Base-by-base conservation (phyloP, 2,797 vertebrate genomes). In the Acipenser oxyrinchus region DNA sequence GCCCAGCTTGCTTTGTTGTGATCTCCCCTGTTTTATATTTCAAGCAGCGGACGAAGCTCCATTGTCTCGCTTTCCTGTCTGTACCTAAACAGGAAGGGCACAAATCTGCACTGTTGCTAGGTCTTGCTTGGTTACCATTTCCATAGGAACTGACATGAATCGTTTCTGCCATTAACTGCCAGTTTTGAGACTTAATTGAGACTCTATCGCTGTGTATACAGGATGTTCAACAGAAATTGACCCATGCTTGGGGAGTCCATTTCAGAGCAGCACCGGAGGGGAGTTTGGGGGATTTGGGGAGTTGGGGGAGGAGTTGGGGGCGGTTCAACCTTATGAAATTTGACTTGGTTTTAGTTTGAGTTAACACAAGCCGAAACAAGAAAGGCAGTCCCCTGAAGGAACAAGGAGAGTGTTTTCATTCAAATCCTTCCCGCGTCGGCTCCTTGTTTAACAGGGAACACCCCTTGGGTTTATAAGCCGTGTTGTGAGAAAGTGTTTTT, bases 161-260 rank as follows among this genome's bases (percentile, higher is more conserved):
- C 1, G 13, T 60, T 63, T 55, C 4, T 50, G 51, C 48, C 66
- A 52, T 53, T 53, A 65, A 37, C 23, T 37, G 23, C 23, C 23
- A 4, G 23, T 37, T 37, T 37, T 37, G 23, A 37, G 23, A 37
- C 23, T 37, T 37, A 37, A 37, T 37, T 37, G 23, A 37, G 49
- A 58, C 53, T 15, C 15, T 64, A 10, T 51, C 58, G 52, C 62
- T 60, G 49, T 69, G 68, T 60, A 50, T 15, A 61, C n/a, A 51
- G 70, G 65, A 72, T 67, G 65, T 67, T 67, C 61, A 48, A 69
- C 72, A 74, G 63, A 66, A 72, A 74, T 67, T 65, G 55, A 37
- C 60, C 67, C 48, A 23, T 63, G 37, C 65, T 58, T 64, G 64
- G 71, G 61, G 64, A 67, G 49, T 53, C 1, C 60, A 71, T 61